Evolutionary conservation across 2,113 vertebrate genomes (phyloP).

Genomic region (Tragelaphus strepsiceros): DNA sequence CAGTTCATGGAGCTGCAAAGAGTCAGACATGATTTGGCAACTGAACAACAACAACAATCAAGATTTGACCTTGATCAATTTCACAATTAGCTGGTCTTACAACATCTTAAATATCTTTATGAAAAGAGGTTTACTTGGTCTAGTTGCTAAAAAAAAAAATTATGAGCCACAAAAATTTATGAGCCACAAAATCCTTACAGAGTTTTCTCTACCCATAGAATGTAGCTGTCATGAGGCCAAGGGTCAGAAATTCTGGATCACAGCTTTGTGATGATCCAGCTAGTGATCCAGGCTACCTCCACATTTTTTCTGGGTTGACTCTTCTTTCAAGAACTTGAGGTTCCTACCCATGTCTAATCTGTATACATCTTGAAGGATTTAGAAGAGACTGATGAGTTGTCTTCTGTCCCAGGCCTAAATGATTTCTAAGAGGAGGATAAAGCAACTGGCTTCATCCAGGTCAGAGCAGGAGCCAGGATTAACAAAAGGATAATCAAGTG

Average conservation of each 20-base stretch:
- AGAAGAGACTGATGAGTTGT: neutral
- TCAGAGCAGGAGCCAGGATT: slow-evolving; percentile 56
- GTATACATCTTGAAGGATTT: neutral
- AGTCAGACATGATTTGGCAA: neutral
- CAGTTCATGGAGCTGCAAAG: neutral
- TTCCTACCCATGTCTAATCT: neutral
- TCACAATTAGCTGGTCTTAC: neutral
- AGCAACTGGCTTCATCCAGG: neutral
- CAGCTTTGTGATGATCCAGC: neutral
- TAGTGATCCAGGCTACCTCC: neutral
- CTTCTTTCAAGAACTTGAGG: neutral
- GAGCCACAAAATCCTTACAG: neutral
- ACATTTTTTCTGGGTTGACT: neutral
- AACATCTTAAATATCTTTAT: neutral
- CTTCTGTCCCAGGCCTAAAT: neutral
- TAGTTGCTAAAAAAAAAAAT: neutral
- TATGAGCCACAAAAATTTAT: too few relatives aligned
- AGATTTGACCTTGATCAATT: neutral
- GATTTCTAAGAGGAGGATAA: neutral
- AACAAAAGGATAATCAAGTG: slow-evolving; percentile 31
- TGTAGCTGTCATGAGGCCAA: neutral
- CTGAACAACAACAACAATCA: neutral
- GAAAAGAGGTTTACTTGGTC: neutral
- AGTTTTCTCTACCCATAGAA: neutral
- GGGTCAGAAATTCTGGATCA: neutral